Base-by-base conservation (phyloP, 2,113 vertebrate species). In the Arenaria interpres region DNA sequence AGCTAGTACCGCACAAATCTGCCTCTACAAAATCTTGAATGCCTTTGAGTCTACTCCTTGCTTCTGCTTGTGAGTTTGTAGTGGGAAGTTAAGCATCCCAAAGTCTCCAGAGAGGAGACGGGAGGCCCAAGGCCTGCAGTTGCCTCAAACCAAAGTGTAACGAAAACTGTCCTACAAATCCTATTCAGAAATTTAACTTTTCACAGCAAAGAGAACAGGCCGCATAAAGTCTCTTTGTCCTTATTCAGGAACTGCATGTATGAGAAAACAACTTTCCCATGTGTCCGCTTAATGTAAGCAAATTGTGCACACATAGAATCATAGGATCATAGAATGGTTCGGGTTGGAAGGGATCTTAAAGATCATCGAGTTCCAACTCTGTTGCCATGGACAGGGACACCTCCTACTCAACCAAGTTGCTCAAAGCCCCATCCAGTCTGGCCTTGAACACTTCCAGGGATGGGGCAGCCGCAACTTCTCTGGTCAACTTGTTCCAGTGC, bases 201-300 rank as follows among this genome's bases (percentile, higher is more conserved):
- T 46, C 50, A 33, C 45, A 66, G 53, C 30, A 78, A 37, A 57
- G 1, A 81, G 10, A 10, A 41, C 12, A 77, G 16, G 3, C 20
- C 18, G 81, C 22, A 18, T 18, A 53, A 53, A 7, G 20, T 73
- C n/a, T 28, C 19, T 76, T 45, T 60, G 32, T 28, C 25, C 14
- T n/a, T 59, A n/a, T 28, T 32, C 14, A 18, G 27, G 18, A 71
- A 71, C 33, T 9, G 27, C 27, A 46, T 12, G 35, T 48, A 30
- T 30, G 24, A 81, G 20, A 46, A 41, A 41, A 59, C 2, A 23
- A 6, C 17, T 4, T 64, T 82, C 12, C 10, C 15, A 32, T 28
- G 4, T 15, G 45, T 5, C 13, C 0, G 0, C 32, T 33, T 54
- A 60, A 54, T 66, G 18, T 10, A 59, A 69, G 8, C 23, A 60